A percentile compares a stretch with the other conserved stretches of the same genome.
Conservation (phyloP, 2,797 vertebrate species). For the Enoplosus armatus region DNA sequence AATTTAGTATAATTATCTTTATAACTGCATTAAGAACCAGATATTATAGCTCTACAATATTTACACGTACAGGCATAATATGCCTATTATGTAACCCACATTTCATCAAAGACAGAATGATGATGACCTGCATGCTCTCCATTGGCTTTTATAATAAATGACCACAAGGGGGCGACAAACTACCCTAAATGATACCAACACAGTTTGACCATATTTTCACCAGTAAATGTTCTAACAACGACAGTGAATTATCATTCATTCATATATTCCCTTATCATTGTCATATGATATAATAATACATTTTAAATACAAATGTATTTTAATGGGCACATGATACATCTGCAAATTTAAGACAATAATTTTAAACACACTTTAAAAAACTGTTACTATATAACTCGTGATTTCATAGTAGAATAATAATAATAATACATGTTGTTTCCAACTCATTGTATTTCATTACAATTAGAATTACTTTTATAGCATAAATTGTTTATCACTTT, state of each 20-base stretch:
- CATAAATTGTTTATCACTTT: neutral
- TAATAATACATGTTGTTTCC: too few species aligned
- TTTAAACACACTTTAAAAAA: neutral
- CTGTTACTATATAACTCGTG: too few species aligned
- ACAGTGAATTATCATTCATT: too few species aligned
- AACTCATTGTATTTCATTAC: neutral
- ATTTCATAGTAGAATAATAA: too few species aligned
- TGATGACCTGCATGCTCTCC: neutral
- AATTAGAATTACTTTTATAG: neutral
- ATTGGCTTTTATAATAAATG: neutral
- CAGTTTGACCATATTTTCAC: too few species aligned
- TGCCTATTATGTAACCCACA: neutral
- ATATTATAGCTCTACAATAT: neutral
- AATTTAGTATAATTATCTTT: neutral
- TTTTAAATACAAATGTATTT: neutral
- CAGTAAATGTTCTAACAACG: too few species aligned
- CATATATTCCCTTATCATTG: neutral
- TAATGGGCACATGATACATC: neutral
- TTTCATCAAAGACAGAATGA: neutral
- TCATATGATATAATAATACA: neutral
- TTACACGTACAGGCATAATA: neutral
- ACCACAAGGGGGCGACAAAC: conserved; percentile 20
- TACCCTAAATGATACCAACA: neutral
- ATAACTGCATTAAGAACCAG: neutral
- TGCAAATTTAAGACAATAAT: neutral